A percentile compares a stretch with the other conserved stretches of the same genome.
These are phyloP conservation scores for Channa argus DNA, from an alignment of 2,113 vertebrate genomes.

Conservation along the genomic window DNA sequence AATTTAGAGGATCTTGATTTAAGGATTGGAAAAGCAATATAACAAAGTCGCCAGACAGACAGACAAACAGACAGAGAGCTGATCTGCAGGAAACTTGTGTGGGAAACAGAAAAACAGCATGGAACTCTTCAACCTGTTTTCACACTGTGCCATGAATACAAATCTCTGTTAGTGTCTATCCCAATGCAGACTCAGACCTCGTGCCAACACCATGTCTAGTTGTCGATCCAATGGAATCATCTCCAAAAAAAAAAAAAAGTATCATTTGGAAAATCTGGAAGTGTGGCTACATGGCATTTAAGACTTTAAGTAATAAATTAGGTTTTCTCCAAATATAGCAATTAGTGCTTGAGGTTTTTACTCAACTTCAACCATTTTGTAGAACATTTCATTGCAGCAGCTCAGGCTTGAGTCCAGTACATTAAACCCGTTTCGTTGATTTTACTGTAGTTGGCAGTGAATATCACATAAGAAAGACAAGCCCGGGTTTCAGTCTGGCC, in stretches of 20 bases:
- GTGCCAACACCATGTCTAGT: conserved; percentile 13
- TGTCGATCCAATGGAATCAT: too few relatives aligned
- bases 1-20: neutral
- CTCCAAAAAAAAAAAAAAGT: too few relatives aligned
- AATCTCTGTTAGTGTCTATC: conserved; percentile 42
- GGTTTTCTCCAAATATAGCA: too few relatives aligned
- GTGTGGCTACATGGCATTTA: too few relatives aligned
- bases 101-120: conserved; percentile 10
- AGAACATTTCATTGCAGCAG: neutral
- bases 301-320: too few relatives aligned
- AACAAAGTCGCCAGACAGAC: conserved; percentile 20
- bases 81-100: conserved; percentile 20
- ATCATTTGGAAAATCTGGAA: too few relatives aligned
- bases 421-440: neutral
- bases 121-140: conserved; percentile 37
- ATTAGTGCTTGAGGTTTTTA: neutral
- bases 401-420: neutral
- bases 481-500: too few relatives aligned
- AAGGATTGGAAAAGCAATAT: neutral
- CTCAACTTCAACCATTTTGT: neutral
- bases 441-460: neutral
- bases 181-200: conserved; percentile 25
- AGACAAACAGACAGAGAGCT: conserved; percentile 30
- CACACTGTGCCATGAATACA: conserved; percentile 53
- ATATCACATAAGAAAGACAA: neutral